Evolutionary conservation across 2,888 invertebrate genomes (phyloP).

Genomic region (Orthosia gracilis): DNA sequence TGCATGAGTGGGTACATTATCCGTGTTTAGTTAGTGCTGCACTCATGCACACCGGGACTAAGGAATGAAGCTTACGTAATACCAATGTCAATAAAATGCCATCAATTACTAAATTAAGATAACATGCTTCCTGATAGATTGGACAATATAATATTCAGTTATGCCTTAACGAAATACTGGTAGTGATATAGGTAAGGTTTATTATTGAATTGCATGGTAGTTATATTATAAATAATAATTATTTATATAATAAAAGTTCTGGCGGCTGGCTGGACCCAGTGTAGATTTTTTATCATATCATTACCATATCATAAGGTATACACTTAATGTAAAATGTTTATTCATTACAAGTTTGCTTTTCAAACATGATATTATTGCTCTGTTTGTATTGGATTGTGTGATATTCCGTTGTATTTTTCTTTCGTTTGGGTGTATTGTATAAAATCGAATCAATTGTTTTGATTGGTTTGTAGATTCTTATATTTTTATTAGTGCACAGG

Average conservation of each 20-base stretch:
- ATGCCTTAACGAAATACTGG: constrained; percentile 89
- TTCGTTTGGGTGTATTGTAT: constrained; percentile 61
- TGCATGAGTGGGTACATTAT: constrained; percentile 14
- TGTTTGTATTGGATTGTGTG: constrained; percentile 50
- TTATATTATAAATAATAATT: constrained; percentile 74
- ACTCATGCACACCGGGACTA: constrained; percentile 34
- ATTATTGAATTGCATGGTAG: constrained; percentile 86
- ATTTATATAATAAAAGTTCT: constrained; percentile 74
- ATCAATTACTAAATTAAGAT: constrained; percentile 89
- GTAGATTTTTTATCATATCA: constrained; percentile 91
- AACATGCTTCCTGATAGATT: constrained; percentile 90
- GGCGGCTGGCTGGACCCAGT: constrained; percentile 86
- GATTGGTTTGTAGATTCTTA: constrained; percentile 45
- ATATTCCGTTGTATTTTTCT: constrained; percentile 51
- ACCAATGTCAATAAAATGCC: constrained; percentile 82
- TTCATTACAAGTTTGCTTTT: constrained; percentile 72
- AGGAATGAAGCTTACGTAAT: constrained; percentile 67
- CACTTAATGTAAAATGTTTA: constrained; percentile 75
- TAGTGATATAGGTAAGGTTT: constrained; percentile 86
- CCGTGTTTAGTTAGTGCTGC: constrained; percentile 11
- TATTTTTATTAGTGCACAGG: constrained; percentile 48
- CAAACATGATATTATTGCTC: constrained; percentile 38
- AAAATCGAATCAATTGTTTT: constrained; percentile 46
- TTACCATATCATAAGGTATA: constrained; percentile 88
- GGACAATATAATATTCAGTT: constrained; percentile 89